Evolutionary conservation across 37 sponge, comb jelly and placozoan genomes (phyloP), one percentile per base, ranked within the genome.

Genomic region (Lycopodina hypogea): DNA sequence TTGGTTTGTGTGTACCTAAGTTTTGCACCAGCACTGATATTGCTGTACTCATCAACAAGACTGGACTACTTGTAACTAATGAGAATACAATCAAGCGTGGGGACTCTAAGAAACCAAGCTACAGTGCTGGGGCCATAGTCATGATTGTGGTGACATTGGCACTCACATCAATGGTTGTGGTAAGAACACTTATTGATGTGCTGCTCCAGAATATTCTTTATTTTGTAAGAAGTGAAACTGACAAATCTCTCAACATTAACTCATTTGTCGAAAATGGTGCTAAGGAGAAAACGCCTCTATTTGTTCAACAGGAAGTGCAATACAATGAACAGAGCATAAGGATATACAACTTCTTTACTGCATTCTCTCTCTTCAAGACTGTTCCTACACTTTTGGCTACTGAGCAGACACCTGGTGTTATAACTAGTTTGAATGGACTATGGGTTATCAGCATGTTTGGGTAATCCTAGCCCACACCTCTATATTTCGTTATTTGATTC

Each of bases 361-460:
- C 82, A 14, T 92, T 92, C 59, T 92, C 92, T 34, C 78, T 92
- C 17, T 81, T 78, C 71, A 87, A 83, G 38, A 92, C 62, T 68
- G 42, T 87, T 14, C 69, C 77, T 7, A 57, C 61, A 19, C 42
- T 92, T 41, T 33, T 92, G 48, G 59, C 83, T 41, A 92, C 89
- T 9, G 34, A 69, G 1, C 86, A 82, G 24, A 66, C 89, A 3
- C 79, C 89, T 17, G 15, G 38, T 48, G 86, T 86, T 24, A 87
- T 94, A 30, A 72, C 79, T 22, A 75, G 88, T 59, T 40, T 90
- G 17, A 86, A 94, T 60, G 90, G 90, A 0, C 72, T 94, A 19
- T 80, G 94, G 19, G 81, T 85, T 48, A 83, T 94, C 21, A 90
- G 91, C 45, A 87, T 94, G 85, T 84, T 78, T 94, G 94, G 91